Evolutionary conservation across 1,140 invertebrate species (phyloP).

Genomic region (Drosophila sp.): DNA sequence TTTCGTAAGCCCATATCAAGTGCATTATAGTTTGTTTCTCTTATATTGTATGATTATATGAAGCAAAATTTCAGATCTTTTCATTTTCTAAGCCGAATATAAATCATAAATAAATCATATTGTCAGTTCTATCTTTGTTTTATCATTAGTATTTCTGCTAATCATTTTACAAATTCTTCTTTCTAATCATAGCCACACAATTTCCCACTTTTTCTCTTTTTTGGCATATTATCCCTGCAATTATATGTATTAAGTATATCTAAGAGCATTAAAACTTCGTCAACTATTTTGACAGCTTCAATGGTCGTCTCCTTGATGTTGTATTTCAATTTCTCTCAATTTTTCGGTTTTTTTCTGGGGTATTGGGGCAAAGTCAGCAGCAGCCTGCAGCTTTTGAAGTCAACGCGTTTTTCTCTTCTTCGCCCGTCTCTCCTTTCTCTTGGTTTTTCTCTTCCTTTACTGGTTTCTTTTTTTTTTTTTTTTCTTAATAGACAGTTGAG

Average conservation of each 20-base stretch:
- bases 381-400: slow-evolving; percentile 57
- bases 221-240: too few species aligned
- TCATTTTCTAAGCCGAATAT: too few species aligned
- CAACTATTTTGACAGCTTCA: slow-evolving; percentile 4
- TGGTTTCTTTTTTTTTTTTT: slow-evolving; percentile 28
- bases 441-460: neutral
- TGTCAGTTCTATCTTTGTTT: too few species aligned
- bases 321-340: slow-evolving; percentile 50
- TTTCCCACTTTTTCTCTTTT: too few species aligned
- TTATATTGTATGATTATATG: too few species aligned
- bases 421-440: neutral
- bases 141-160: too few species aligned
- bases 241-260: neutral
- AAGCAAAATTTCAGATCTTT: too few species aligned
- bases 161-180: too few species aligned
- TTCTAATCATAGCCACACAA: too few species aligned
- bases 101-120: too few species aligned
- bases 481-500: slow-evolving; percentile 73
- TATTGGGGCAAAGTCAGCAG: slow-evolving; percentile 24
- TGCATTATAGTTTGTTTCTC: too few species aligned
- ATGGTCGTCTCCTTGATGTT: slow-evolving; percentile 17
- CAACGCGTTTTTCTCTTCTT: slow-evolving; percentile 40
- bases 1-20: too few species aligned
- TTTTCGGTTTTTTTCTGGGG: slow-evolving; percentile 24
- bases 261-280: slow-evolving; percentile 23